These are phyloP conservation scores for Odontocolon sp. DNA, from an alignment of 2,888 invertebrate genomes.

Conservation along the genomic window DNA sequence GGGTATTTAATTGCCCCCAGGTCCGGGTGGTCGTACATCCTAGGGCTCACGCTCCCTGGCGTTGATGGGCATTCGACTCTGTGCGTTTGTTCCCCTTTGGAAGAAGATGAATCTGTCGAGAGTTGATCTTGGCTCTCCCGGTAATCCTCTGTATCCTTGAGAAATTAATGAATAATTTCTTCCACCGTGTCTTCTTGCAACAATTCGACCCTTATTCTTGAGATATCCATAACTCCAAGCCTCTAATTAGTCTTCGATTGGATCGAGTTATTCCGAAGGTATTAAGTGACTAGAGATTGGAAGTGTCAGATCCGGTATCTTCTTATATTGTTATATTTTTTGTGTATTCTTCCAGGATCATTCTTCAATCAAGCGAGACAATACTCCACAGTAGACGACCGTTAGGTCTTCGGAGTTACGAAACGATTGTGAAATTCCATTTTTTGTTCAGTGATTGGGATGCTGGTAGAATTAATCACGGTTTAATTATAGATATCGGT, in stretches of 20 bases:
- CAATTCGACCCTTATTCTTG: background rate
- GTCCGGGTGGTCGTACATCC: conserved; percentile 43
- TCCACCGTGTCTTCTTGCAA: background rate
- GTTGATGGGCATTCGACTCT: conserved; percentile 32
- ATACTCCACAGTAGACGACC: conserved; percentile 8
- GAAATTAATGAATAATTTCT: conserved; percentile 4
- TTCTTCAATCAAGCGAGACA: conserved; percentile 26
- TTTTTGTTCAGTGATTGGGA: background rate
- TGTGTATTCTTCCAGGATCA: background rate
- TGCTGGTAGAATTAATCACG: background rate
- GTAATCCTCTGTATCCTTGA: background rate
- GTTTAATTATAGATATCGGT: background rate
- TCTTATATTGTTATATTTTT: no score
- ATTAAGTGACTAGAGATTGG: background rate
- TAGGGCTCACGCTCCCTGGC: conserved; percentile 7
- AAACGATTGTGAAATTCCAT: background rate
- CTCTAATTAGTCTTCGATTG: background rate
- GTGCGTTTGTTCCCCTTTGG: background rate
- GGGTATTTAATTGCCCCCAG: conserved; percentile 46
- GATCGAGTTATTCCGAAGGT: conserved; percentile 6
- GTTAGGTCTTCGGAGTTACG: conserved; percentile 28
- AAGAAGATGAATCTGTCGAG: no score
- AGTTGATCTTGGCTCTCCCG: background rate
- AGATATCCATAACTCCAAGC: no score
- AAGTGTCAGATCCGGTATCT: background rate